Evolutionary conservation across 2,888 invertebrate genomes (phyloP).

Genomic region (Gastracanthus pulcherrimus): DNA sequence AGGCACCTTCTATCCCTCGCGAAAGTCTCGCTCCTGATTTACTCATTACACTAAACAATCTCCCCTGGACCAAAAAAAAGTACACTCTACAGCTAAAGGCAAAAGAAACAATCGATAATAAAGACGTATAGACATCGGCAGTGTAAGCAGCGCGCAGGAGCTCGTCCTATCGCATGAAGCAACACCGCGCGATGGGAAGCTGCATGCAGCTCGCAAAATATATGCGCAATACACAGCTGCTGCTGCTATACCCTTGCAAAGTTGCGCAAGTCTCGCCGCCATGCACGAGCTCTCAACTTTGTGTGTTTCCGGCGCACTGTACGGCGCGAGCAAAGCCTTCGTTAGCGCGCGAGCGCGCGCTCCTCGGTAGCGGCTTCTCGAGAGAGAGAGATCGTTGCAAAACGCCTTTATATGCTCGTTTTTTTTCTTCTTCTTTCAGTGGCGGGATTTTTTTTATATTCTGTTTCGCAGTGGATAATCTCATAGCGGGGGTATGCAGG

Average conservation of each 20-base stretch:
- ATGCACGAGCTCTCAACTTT: neutral
- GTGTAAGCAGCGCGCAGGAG: neutral
- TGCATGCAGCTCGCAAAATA: conserved; percentile 2
- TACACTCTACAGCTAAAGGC: neutral
- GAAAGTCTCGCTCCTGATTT: neutral
- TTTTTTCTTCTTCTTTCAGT: neutral
- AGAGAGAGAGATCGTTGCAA: conserved; percentile 19
- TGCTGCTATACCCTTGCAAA: neutral
- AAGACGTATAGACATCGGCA: neutral
- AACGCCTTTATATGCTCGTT: conserved; percentile 12
- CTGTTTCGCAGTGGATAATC: neutral
- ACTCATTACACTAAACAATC: neutral
- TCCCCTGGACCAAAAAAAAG: neutral
- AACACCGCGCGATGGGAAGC: neutral
- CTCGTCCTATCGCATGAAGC: conserved; percentile 11
- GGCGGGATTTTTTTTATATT: neutral
- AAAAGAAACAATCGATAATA: conserved; percentile 16
- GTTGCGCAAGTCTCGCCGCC: neutral
- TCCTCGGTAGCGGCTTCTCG: neutral
- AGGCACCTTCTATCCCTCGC: conserved; percentile 5
- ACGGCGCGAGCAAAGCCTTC: neutral
- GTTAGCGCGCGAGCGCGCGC: neutral
- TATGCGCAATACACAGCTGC: neutral
- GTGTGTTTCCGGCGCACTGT: conserved; percentile 11
- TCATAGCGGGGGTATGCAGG: neutral